Percentiles rank a stretch among this genome's conserved stretches.
Evolutionary conservation across 1,140 invertebrate species (phyloP).

Genomic region (Portunus trituberculatus): DNA sequence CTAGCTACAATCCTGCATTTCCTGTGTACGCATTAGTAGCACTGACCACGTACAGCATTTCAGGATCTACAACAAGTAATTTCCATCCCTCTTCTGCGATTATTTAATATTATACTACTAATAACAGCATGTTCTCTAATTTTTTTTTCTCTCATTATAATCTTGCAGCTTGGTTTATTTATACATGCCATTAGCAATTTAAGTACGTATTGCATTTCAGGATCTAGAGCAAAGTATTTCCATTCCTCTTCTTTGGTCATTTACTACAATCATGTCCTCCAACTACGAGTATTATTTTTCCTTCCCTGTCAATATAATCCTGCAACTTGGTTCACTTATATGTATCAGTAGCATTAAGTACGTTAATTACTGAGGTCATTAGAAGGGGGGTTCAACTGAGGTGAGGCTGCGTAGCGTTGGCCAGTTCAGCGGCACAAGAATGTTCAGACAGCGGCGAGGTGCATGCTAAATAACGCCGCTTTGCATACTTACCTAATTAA

Average conservation of each 20-base stretch:
- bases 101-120: too few species aligned
- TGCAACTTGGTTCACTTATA: not conserved
- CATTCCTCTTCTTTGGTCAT: too few species aligned
- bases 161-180: not conserved
- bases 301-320: not conserved
- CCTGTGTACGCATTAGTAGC: too few species aligned
- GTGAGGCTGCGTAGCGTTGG: not conserved
- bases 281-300: not conserved
- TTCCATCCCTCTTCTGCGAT: too few species aligned
- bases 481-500: constrained; percentile 65
- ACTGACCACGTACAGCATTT: too few species aligned
- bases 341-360: constrained; percentile 28
- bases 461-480: constrained; percentile 58
- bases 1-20: too few species aligned
- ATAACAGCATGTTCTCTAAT: too few species aligned
- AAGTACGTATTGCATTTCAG: not conserved
- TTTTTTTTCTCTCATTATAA: too few species aligned
- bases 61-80: too few species aligned
- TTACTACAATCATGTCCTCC: too few species aligned
- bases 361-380: constrained; percentile 51
- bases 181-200: not conserved
- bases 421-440: constrained; percentile 36
- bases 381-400: constrained; percentile 28
- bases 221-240: too few species aligned
- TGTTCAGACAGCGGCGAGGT: not conserved